phyloP scores from a whole-genome alignment of 1,140 invertebrate genomes.

The Drosophila fuyamai region DNA sequence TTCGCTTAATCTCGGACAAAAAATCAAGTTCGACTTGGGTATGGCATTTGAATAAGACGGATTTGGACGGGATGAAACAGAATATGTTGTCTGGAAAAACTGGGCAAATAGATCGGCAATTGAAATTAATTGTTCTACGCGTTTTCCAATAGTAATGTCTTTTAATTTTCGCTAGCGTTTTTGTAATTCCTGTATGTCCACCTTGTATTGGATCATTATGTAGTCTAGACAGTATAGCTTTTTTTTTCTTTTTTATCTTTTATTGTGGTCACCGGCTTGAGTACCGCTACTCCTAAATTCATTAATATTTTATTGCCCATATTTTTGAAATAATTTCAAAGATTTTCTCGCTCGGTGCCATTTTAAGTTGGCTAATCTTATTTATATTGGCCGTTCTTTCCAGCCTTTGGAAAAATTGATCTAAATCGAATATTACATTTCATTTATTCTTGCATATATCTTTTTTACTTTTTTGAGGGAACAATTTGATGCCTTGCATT shows the following conservation, averaged over 20 bases:
- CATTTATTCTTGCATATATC: background rate
- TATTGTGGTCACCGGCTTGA: constrained; percentile 5
- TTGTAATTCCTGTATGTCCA: background rate
- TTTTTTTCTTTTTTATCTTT: background rate
- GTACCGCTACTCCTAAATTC: constrained; percentile 1
- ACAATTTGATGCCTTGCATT: background rate
- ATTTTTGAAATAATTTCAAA: constrained; percentile 11
- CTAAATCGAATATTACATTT: background rate
- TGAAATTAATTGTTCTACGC: background rate
- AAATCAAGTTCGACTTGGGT: no score
- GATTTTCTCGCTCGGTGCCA: constrained; percentile 6
- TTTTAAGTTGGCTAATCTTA: background rate
- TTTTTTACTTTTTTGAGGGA: background rate
- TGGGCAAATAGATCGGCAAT: no score
- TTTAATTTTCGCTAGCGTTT: background rate
- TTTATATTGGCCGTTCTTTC: constrained; percentile 1
- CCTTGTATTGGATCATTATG: constrained; percentile 9
- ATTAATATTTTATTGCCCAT: constrained; percentile 3
- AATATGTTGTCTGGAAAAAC: no score
- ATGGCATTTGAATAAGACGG: no score
- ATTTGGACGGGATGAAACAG: no score
- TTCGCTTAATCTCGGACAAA: no score
- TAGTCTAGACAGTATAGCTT: background rate
- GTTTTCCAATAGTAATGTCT: background rate
- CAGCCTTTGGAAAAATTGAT: constrained; percentile 10